Evolutionary conservation across 2,797 vertebrate species (phyloP).

Genomic region (Bradypus variegatus): DNA sequence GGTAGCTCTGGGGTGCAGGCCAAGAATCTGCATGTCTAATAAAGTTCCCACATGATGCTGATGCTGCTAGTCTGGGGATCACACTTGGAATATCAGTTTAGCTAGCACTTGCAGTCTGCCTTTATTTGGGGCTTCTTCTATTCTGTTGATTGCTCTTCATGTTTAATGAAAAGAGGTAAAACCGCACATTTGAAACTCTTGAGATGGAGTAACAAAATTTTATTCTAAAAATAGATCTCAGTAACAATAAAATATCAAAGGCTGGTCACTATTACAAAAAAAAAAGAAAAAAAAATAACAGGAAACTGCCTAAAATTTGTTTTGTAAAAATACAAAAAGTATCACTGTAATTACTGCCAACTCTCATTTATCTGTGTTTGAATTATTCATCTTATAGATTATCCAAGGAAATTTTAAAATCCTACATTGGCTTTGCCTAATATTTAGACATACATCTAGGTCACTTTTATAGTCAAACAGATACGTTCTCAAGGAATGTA

Average conservation of each 20-base stretch:
- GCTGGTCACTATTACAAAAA: too few species aligned
- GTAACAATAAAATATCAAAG: not conserved
- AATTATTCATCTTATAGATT: too few species aligned
- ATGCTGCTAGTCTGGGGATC: not conserved
- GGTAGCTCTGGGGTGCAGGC: not conserved
- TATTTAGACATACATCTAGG: too few species aligned
- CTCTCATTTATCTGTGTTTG: too few species aligned
- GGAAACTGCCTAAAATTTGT: constrained; percentile 14
- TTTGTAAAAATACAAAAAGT: constrained; percentile 44
- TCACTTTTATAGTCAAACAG: constrained; percentile 13
- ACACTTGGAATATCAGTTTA: not conserved
- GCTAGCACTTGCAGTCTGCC: not conserved
- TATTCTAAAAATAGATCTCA: constrained; percentile 68
- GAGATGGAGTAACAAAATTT: constrained; percentile 42
- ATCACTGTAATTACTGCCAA: not conserved
- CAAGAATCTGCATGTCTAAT: not conserved
- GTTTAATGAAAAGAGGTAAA: constrained; percentile 34
- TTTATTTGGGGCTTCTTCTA: not conserved
- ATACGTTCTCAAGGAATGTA: constrained; percentile 17
- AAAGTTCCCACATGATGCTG: not conserved
- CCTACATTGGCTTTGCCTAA: too few species aligned
- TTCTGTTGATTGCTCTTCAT: not conserved
- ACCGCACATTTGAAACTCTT: not conserved
- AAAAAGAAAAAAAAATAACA: too few species aligned
- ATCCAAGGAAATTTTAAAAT: too few species aligned